phyloP scores from a whole-genome alignment of 2,888 invertebrate genomes.

The Mythimna lalbum region DNA sequence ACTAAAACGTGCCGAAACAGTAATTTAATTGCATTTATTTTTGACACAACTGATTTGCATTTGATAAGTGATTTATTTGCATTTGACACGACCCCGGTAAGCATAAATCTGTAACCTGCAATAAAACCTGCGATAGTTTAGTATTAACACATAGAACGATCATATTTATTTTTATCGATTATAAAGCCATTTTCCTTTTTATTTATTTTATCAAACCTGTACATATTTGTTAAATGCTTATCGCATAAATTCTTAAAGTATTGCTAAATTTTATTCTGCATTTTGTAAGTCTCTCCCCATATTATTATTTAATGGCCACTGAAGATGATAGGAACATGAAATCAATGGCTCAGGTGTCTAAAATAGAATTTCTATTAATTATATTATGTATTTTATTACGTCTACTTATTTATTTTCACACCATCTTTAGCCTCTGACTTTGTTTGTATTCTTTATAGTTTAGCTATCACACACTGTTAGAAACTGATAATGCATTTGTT shows the following conservation, averaged over 20 bases:
- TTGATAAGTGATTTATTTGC: slow-evolving; percentile 34
- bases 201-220: slow-evolving; percentile 34
- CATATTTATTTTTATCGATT: slow-evolving; percentile 40
- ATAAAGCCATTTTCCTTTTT: slow-evolving; percentile 27
- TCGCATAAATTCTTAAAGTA: slow-evolving; percentile 30
- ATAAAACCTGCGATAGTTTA: slow-evolving; percentile 8
- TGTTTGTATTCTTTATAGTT: background rate
- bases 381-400: slow-evolving; percentile 1
- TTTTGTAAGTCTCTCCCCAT: slow-evolving; percentile 31
- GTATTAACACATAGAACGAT: background rate
- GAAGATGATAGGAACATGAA: slow-evolving; percentile 38
- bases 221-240: slow-evolving; percentile 20
- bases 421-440: slow-evolving; percentile 5
- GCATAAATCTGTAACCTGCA: slow-evolving; percentile 31
- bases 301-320: slow-evolving; percentile 42
- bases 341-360: slow-evolving; percentile 19
- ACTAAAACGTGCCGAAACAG: slow-evolving; percentile 22
- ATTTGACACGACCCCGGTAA: slow-evolving; percentile 8
- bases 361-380: slow-evolving; percentile 14
- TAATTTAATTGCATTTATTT: slow-evolving; percentile 9
- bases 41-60: slow-evolving; percentile 9
- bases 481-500: background rate
- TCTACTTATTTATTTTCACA: slow-evolving; percentile 13
- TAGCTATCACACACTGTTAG: background rate
- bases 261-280: slow-evolving; percentile 12